Percentiles rank a stretch among this genome's conserved stretches.
These are phyloP conservation scores for Pantala flavescens DNA, from an alignment of 1,140 invertebrate species.

Conservation along the genomic window DNA sequence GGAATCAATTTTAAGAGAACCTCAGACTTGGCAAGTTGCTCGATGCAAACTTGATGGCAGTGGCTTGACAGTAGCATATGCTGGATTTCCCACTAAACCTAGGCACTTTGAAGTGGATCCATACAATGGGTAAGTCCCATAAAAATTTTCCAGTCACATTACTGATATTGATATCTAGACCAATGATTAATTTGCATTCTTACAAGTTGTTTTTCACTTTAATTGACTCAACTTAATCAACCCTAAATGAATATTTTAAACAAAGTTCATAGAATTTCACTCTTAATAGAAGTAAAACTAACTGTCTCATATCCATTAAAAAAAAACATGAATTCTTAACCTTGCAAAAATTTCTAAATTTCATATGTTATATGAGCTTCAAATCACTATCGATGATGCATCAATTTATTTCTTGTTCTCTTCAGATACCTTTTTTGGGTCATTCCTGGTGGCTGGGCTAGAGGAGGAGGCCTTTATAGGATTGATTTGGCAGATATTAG, in stretches of 20 bases:
- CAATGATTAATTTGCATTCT: too few relatives aligned
- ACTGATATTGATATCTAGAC: neutral
- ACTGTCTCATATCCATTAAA: neutral
- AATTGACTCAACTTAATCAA: neutral
- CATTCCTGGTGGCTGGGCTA: constrained; percentile 35
- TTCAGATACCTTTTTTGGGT: constrained; percentile 73
- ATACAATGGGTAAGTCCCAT: constrained; percentile 64
- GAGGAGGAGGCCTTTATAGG: constrained; percentile 57
- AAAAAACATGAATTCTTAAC: too few relatives aligned
- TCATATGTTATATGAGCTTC: constrained; percentile 17
- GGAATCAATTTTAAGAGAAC: constrained; percentile 30
- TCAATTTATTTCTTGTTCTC: neutral
- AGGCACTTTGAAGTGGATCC: constrained; percentile 80
- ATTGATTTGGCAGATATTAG: constrained; percentile 64
- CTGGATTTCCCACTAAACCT: constrained; percentile 52
- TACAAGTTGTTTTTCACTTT: neutral
- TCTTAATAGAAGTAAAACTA: neutral
- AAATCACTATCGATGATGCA: constrained; percentile 24
- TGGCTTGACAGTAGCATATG: constrained; percentile 52
- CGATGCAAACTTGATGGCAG: constrained; percentile 60
- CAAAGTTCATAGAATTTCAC: too few relatives aligned
- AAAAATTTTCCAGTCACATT: neutral
- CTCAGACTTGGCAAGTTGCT: constrained; percentile 52
- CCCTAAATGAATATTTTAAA: too few relatives aligned
- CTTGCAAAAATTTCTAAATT: too few relatives aligned